phyloP scores from a whole-genome alignment of 92 coral and sea anemone species.

The Nematostella vectensis region DNA sequence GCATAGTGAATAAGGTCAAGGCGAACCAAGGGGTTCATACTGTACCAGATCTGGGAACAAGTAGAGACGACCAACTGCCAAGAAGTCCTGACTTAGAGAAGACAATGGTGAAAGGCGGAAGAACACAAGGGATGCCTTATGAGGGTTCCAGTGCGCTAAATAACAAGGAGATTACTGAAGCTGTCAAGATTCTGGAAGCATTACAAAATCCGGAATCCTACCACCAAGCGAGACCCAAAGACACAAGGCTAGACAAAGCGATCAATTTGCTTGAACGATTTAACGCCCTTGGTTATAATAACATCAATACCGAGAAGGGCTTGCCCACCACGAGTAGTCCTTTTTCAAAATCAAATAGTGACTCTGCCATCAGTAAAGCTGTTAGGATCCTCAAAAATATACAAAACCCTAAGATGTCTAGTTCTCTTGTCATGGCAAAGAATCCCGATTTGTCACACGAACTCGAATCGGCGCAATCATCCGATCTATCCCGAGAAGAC shows the following conservation, averaged over 20 bases:
- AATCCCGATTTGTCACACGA: background rate
- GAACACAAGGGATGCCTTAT: background rate
- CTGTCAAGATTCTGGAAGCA: background rate
- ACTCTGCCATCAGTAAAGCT: background rate
- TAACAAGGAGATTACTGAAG: background rate
- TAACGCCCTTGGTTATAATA: background rate
- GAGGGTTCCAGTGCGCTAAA: background rate
- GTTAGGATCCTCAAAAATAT: background rate
- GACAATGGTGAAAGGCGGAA: background rate
- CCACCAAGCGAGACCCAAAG: background rate
- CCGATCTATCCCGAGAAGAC: background rate
- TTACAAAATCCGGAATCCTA: background rate
- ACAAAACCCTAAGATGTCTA: background rate
- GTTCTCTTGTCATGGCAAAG: background rate
- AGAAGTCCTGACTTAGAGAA: background rate
- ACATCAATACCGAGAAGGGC: background rate
- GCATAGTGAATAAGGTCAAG: conserved; percentile 1
- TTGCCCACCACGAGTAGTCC: no score
- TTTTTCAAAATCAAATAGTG: background rate
- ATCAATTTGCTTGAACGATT: background rate
- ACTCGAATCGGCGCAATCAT: background rate
- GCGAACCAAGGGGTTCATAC: background rate
- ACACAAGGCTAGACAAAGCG: background rate
- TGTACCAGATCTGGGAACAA: background rate
- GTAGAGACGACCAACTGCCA: background rate